Evolutionary conservation across 2,797 vertebrate species (phyloP), one percentile per base, ranked within the genome.

Genomic region (Furcifer pardalis): DNA sequence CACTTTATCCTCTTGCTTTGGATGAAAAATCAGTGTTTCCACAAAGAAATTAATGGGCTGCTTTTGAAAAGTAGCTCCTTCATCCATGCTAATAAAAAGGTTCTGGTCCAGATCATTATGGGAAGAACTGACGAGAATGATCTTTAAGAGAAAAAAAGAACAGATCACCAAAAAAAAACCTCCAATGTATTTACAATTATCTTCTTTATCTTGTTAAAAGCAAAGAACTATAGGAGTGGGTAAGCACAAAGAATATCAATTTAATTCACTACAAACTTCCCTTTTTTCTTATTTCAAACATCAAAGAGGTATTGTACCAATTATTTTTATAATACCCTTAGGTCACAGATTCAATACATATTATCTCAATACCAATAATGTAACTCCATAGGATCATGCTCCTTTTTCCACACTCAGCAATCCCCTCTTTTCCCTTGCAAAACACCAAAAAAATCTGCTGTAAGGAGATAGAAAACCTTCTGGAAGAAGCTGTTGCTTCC

Each of bases 1-100:
- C 32, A 99, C 92, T 92, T 98, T 99, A 95, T 99, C 98, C 91
- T 99, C 98, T 30, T 98, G 97, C 89, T 97, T 97, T 0, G 98
- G 98, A 93, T 99, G 98, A 94, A 99, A 99, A 88, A 98, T 89
- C 37, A 99, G 94, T 0, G 95, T 97, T 81, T 98, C 98, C 40
- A 98, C 97, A 5, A 95, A 96, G 95, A 99, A 99, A 88, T 93
- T 87, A 75, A 98, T 91, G 1, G 96, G 92, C 81, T 98, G 97
- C 30, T 97, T 97, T 94, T 98, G 98, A 95, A 99, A 99, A 69
- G 97, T 98, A 42, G 97, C 95, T 2, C 98, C 98, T 92, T 99
- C 98, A 1, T 99, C 98, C 0, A 87, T 97, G 92, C 98, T 99
- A 93, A 99, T 97, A 86, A 99, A 99, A 84, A 99, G 94, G 93